Conservation (phyloP, 1,140 invertebrate species). For the Drosophila guanche region DNA sequence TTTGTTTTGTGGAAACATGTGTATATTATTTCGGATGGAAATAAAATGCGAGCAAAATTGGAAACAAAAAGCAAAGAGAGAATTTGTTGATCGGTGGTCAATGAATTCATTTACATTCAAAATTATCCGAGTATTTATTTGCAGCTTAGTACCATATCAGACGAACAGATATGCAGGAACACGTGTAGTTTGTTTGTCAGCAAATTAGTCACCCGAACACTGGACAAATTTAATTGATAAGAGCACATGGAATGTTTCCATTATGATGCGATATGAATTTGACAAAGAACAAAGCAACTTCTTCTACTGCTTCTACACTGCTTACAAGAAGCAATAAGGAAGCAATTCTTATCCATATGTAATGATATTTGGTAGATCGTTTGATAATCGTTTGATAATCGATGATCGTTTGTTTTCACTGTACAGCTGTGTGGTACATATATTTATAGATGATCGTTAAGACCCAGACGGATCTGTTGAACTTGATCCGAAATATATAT, state of each 20-base stretch:
- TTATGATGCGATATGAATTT: too few relatives aligned
- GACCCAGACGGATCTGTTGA: not conserved
- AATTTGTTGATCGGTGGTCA: not conserved
- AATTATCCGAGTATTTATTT: conserved; percentile 5
- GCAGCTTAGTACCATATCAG: not conserved
- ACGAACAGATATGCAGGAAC: not conserved
- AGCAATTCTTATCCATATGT: not conserved
- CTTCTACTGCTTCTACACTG: too few relatives aligned
- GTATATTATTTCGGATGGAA: too few relatives aligned
- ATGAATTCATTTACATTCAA: conserved; percentile 1
- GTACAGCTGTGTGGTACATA: too few relatives aligned
- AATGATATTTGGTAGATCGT: too few relatives aligned
- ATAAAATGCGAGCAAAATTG: not conserved
- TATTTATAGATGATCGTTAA: too few relatives aligned
- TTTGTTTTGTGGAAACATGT: not conserved
- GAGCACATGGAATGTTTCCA: conserved; percentile 3
- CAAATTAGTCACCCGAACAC: conserved; percentile 29
- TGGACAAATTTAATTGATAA: conserved; percentile 19
- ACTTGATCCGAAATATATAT: conserved; percentile 4
- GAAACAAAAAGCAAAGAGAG: too few relatives aligned
- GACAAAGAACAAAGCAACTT: too few relatives aligned
- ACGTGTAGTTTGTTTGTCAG: conserved; percentile 16
- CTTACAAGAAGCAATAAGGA: too few relatives aligned
- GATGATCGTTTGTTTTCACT: too few relatives aligned
- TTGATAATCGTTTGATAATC: too few relatives aligned